phyloP scores from a whole-genome alignment of 2,113 vertebrate species.

The Andinoacara biseriatus region DNA sequence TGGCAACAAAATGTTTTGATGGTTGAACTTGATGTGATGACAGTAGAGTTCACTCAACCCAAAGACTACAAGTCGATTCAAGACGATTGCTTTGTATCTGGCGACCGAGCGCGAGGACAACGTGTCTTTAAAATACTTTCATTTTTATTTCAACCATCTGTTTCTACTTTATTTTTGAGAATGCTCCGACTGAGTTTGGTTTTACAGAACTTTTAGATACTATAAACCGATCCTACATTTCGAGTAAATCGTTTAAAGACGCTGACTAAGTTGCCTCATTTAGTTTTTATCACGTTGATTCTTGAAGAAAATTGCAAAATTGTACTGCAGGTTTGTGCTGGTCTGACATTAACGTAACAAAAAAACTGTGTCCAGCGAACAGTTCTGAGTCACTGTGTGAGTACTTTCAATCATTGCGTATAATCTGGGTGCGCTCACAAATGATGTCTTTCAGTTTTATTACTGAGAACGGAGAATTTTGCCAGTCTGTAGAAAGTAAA shows the following conservation, averaged over 20 bases:
- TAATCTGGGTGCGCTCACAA: not conserved
- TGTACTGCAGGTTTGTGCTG: accelerated
- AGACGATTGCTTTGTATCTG: too few species aligned
- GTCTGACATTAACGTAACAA: not conserved
- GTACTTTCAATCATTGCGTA: not conserved
- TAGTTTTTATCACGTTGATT: not conserved
- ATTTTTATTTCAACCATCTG: not conserved
- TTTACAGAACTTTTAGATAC: not conserved
- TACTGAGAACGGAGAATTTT: not conserved
- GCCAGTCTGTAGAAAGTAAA: not conserved
- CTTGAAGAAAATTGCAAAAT: not conserved
- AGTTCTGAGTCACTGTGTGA: not conserved
- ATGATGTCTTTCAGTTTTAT: not conserved
- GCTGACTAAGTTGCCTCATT: not conserved
- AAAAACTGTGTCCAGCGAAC: not conserved
- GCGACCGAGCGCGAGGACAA: too few species aligned
- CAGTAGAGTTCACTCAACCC: not conserved
- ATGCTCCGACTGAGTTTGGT: not conserved
- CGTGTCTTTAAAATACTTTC: not conserved
- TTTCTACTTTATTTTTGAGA: not conserved
- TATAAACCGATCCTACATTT: not conserved
- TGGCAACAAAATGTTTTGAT: not conserved
- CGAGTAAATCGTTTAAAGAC: not conserved
- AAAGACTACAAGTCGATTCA: not conserved
- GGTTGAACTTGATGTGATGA: not conserved